A percentile compares a stretch with the other conserved stretches of the same genome.
Evolutionary conservation across 2,888 invertebrate species (phyloP).

Genomic region (Microdon myrmicae): DNA sequence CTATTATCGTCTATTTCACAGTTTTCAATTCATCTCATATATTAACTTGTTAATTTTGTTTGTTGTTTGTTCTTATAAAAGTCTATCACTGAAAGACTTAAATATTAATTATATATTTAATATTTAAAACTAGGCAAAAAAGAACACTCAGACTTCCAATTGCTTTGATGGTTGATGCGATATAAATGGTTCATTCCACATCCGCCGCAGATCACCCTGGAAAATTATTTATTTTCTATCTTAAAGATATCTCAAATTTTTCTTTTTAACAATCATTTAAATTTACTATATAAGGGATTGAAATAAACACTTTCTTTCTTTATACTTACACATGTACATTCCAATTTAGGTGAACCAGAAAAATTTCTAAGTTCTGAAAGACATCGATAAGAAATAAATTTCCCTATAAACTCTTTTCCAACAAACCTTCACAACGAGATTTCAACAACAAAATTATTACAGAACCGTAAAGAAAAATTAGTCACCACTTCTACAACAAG

Average conservation of each 20-base stretch:
- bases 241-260: no score
- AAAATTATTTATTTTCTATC: conserved; percentile 55
- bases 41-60: no score
- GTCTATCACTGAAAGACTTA: conserved; percentile 1
- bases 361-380: background rate
- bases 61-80: conserved; percentile 3
- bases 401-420: background rate
- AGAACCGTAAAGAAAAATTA: no score
- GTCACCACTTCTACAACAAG: no score
- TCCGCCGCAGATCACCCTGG: conserved; percentile 93
- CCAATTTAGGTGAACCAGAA: background rate
- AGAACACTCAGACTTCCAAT: conserved; percentile 77
- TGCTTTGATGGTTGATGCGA: conserved; percentile 83
- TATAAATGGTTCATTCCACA: conserved; percentile 98
- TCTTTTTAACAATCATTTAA: conserved; percentile 4
- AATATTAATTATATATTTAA: background rate
- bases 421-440: no score
- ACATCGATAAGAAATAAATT: background rate
- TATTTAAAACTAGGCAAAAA: no score
- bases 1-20: no score
- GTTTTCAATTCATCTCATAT: no score
- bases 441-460: no score
- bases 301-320: no score
- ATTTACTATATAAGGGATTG: background rate
- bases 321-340: background rate